Percentiles rank a stretch among this genome's conserved stretches.
These are phyloP conservation scores for Crotalus helleri DNA, from an alignment of 2,113 vertebrate genomes.

Conservation along the genomic window DNA sequence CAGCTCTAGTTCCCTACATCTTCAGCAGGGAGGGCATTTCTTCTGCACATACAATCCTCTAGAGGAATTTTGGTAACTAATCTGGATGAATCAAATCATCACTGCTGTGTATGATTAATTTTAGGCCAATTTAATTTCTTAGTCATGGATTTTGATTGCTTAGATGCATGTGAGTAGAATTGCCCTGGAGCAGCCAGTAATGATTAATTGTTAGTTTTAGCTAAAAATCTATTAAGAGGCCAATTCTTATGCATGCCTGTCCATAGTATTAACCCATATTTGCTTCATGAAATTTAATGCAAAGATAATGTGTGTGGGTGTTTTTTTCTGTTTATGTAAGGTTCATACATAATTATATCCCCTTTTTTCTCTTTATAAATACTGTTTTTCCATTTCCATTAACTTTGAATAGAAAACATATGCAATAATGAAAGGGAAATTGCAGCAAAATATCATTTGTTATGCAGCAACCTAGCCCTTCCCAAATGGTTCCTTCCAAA, in stretches of 20 bases:
- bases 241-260: neutral
- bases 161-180: slow-evolving; percentile 46
- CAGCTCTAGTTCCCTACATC: slow-evolving; percentile 31
- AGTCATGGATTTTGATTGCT: slow-evolving; percentile 62
- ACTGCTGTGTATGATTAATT: slow-evolving; percentile 63
- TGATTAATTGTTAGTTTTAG: slow-evolving; percentile 53
- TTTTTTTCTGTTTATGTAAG: neutral
- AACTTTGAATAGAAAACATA: neutral
- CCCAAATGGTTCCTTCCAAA: neutral
- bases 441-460: neutral
- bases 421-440: neutral
- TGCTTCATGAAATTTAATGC: neutral
- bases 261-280: slow-evolving; percentile 28
- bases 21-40: slow-evolving; percentile 45
- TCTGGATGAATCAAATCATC: slow-evolving; percentile 64
- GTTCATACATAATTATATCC: neutral
- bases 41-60: slow-evolving; percentile 56
- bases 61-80: slow-evolving; percentile 61
- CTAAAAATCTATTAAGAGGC: slow-evolving; percentile 31
- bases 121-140: slow-evolving; percentile 65
- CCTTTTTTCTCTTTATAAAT: neutral
- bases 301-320: neutral
- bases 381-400: neutral
- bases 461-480: neutral
- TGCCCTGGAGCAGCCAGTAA: slow-evolving; percentile 58